Conservation (phyloP, 2,888 invertebrate genomes). For the Fragum sueziense region DNA sequence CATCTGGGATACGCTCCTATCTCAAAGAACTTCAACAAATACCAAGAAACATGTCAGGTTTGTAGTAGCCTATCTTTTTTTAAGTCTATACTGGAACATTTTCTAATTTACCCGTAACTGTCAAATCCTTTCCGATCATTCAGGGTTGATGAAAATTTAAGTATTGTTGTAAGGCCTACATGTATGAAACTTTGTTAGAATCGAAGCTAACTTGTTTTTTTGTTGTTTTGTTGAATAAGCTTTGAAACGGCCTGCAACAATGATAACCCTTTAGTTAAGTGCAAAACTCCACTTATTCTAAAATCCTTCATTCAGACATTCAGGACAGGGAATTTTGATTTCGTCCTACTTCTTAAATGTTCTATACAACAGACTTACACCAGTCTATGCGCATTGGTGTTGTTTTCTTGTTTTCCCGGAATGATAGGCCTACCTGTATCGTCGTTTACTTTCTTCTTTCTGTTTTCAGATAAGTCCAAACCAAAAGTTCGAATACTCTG, state of each 20-base stretch:
- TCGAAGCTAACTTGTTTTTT: background rate
- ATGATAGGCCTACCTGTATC: background rate
- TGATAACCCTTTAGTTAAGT: no score
- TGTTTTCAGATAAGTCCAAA: conserved; percentile 4
- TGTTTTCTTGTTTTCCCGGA: no score
- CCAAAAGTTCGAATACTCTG: conserved; percentile 93
- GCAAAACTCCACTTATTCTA: no score
- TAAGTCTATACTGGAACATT: background rate
- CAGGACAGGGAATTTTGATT: background rate
- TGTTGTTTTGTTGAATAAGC: no score
- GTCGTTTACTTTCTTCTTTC: background rate
- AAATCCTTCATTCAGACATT: no score
- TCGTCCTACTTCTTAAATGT: background rate
- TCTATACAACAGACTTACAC: background rate
- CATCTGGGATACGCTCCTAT: conserved; percentile 8
- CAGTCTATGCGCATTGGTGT: no score
- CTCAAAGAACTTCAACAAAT: background rate
- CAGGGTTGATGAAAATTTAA: background rate
- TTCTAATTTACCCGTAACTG: background rate
- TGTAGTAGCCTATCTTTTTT: background rate
- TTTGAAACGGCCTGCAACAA: no score
- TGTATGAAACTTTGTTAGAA: background rate
- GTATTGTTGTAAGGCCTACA: background rate
- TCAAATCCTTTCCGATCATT: no score
- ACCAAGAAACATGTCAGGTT: background rate